Conservation (phyloP, 1,140 invertebrate genomes). For the Temnothorax nylanderi region DNA sequence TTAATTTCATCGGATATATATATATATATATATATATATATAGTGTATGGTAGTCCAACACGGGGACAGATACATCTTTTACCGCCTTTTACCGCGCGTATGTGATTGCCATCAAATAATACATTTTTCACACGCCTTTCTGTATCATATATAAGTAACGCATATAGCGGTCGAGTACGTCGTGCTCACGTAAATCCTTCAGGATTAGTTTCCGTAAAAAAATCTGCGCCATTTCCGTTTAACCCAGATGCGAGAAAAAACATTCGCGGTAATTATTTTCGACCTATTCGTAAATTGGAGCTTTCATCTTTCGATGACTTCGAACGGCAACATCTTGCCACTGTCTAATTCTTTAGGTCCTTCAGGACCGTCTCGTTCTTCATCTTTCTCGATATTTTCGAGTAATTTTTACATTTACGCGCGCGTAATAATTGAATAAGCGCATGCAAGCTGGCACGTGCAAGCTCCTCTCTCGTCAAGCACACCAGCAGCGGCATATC, state of each 20-base stretch:
- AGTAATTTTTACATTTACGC: not conserved
- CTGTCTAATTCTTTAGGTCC: too few relatives aligned
- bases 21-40: too few relatives aligned
- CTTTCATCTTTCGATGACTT: too few relatives aligned
- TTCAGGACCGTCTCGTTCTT: not conserved
- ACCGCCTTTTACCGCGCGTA: not conserved
- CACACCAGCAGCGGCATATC: not conserved
- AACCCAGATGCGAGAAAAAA: not conserved
- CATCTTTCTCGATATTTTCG: not conserved
- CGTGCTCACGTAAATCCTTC: not conserved
- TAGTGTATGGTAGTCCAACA: not conserved
- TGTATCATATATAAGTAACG: constrained; percentile 1
- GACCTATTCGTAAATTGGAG: too few relatives aligned
- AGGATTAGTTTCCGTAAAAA: not conserved
- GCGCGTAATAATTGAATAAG: constrained; percentile 6
- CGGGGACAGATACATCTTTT: constrained; percentile 19
- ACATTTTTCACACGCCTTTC: constrained; percentile 22
- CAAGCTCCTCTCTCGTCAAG: constrained; percentile 35
- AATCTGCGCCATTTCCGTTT: not conserved
- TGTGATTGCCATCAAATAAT: constrained; percentile 46
- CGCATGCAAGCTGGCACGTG: not conserved
- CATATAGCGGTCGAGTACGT: not conserved
- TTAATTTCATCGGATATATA: constrained; percentile 36
- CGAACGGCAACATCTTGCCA: too few relatives aligned
- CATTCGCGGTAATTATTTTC: not conserved